phyloP scores from a whole-genome alignment of 2,797 vertebrate genomes.

The Mycteria americana region DNA sequence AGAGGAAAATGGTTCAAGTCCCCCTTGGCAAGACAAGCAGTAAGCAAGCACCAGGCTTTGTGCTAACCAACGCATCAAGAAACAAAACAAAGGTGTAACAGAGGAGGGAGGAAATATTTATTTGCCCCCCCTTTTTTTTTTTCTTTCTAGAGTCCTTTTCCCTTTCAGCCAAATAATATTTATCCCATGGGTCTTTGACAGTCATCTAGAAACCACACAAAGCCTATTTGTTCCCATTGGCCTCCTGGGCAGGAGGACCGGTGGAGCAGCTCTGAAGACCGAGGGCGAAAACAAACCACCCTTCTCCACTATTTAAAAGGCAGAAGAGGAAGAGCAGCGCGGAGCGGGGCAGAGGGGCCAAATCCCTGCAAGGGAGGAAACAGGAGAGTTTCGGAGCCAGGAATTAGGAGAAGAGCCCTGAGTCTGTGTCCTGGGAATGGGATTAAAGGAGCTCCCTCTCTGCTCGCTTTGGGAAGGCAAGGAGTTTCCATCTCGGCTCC shows the following conservation, averaged over 20 bases:
- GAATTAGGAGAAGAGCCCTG: not conserved
- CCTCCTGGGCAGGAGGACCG: constrained; percentile 16
- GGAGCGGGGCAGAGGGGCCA: not conserved
- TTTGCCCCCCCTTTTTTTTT: not conserved
- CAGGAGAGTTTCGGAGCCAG: not conserved
- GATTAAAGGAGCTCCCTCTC: not conserved
- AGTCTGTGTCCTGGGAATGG: not conserved
- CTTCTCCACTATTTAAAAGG: not conserved
- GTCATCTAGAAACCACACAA: constrained; percentile 68
- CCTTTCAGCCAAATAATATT: constrained; percentile 67
- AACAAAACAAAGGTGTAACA: constrained; percentile 41
- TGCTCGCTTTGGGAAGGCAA: not conserved
- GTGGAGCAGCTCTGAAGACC: constrained; percentile 11
- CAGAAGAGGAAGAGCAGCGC: not conserved
- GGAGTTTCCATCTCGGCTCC: not conserved
- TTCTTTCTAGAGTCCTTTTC: not conserved
- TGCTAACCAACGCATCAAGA: not conserved
- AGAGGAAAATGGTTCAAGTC: not conserved
- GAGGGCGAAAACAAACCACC: not conserved
- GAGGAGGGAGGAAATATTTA: not conserved
- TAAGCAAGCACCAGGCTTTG: not conserved
- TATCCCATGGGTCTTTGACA: constrained; percentile 58
- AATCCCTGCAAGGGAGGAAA: not conserved
- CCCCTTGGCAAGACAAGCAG: not conserved
- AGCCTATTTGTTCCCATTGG: constrained; percentile 68